Evolutionary conservation across 2,113 vertebrate genomes (phyloP), one percentile per base, ranked within the genome.

Genomic region (Ptychochromis oligacanthus): DNA sequence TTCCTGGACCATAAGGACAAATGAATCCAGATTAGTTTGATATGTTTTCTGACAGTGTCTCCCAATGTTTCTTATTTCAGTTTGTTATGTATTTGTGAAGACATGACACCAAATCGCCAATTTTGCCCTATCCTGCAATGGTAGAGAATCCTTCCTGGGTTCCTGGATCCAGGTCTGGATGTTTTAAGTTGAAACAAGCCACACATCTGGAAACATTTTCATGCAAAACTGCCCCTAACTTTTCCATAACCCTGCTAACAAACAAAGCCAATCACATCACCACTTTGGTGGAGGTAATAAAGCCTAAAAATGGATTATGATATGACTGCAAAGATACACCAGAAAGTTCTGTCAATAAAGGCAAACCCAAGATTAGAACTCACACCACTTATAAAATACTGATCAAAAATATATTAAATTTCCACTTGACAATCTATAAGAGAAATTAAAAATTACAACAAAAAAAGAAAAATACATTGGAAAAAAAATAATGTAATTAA

Each of bases 131-230:
- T 62, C 60, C 60, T 38, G 31, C 34, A 38, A 1, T 0, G 1
- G 0, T 20, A 38, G 18, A 64, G 40, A 43, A 8, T 38, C 60
- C 38, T 34, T 64, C 60, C 60, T 38, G 22, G 38, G 40, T 22
- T 22, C 36, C 61, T 4, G 0, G 7, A 40, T 64, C 61, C 14
- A 0, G 8, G 34, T 38, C 2, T 4, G 0, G 12, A 38, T 38
- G 5, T 31, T 31, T 31, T 31, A 31, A 31, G 28, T 31, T 4
- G 28, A 31, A 31, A 31, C 28, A 31, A 31, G 28, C 28, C 28
- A 31, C 28, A 31, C 28, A 31, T 36, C 34, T 36, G 34, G 34
- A 36, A 36, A 36, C 5, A 36, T 7, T 36, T 36, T 36, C 34
- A 36, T 36, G 5, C 34, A 36, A 34, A 34, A 34, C 31, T n/a